Base-by-base conservation (phyloP, 2,797 vertebrate species). In the Melopsittacus undulatus region DNA sequence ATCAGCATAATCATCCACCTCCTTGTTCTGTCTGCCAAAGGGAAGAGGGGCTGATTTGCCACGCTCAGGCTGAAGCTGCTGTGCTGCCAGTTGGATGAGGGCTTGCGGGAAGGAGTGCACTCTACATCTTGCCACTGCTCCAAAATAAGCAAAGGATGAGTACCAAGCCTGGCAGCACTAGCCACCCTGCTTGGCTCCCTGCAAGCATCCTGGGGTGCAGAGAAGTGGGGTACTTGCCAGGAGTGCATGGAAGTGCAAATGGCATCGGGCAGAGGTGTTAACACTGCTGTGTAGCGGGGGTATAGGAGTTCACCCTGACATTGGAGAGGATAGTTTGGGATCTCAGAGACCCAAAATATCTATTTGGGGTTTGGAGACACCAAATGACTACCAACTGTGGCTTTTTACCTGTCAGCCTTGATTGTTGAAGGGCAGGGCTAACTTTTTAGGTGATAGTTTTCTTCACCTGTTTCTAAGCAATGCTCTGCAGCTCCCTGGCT, bases 51-150 rank as follows among this genome's bases (percentile, higher is more conserved):
- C 88, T 62, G 94, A 86, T 10, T 95, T 95, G 92, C 83, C 73
- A 24, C 0, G 11, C 68, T 36, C 7, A 34, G 16, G 36, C 63
- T 70, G 66, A 34, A 14, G 86, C 27, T 19, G 81, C 36, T 48
- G 34, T 49, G 76, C 88, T 94, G 94, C 92, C 95, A 90, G 94
- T 88, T 83, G 92, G 68, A 22, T 95, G 94, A 81, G 94, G 81
- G 83, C 88, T 86, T 92, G 73, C 30, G 4, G 83, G 52, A 64
- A 13, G 87, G 69, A 92, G 83, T 75, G 38, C 32, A 5, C 54
- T 57, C 87, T 45, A 4, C 74, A 4, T 78, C 76, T 48, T 17
- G 14, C 27, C 76, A 19, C 46, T 4, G 32, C 83, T 90, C 86
- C 91, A 67, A 61, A 67, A 94, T 54, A 74, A 49, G 69, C 83